A percentile compares a stretch with the other conserved stretches of the same genome.
These are phyloP conservation scores for Empidonax traillii DNA, from an alignment of 2,113 vertebrate genomes.

Conservation along the genomic window DNA sequence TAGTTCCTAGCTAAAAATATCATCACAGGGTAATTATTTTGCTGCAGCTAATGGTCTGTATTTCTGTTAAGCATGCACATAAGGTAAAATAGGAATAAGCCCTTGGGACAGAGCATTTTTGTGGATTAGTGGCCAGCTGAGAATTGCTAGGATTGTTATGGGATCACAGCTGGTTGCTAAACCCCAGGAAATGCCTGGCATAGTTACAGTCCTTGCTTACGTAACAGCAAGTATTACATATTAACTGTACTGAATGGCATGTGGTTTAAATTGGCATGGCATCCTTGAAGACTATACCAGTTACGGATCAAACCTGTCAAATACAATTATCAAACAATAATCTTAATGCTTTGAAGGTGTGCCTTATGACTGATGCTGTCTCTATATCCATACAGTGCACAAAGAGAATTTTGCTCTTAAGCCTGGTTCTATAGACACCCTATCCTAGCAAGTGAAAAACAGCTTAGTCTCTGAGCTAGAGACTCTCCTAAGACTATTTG, in stretches of 20 bases:
- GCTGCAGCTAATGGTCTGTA: neutral
- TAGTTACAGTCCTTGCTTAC: neutral
- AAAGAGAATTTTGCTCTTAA: neutral
- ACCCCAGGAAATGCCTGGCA: conserved; percentile 50
- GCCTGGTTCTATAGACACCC: neutral
- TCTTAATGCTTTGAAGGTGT: neutral
- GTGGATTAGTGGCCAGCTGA: conserved; percentile 30
- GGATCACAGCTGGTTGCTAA: conserved; percentile 51
- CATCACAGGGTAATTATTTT: neutral
- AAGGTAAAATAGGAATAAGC: neutral
- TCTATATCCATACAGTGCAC: neutral
- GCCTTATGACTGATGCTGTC: neutral
- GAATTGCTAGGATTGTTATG: conserved; percentile 19
- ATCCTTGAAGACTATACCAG: neutral
- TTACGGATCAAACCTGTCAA: neutral
- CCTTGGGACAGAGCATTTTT: conserved; percentile 19
- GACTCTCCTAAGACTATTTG: neutral
- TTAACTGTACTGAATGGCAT: neutral
- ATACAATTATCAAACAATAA: neutral
- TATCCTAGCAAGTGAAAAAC: neutral
- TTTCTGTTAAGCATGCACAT: neutral
- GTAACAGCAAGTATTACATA: conserved; percentile 3
- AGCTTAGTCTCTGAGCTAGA: neutral
- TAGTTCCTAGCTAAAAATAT: neutral
- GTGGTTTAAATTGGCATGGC: neutral